Conservation (phyloP, 2,888 invertebrate genomes). For the Phanerotoma sp. region DNA sequence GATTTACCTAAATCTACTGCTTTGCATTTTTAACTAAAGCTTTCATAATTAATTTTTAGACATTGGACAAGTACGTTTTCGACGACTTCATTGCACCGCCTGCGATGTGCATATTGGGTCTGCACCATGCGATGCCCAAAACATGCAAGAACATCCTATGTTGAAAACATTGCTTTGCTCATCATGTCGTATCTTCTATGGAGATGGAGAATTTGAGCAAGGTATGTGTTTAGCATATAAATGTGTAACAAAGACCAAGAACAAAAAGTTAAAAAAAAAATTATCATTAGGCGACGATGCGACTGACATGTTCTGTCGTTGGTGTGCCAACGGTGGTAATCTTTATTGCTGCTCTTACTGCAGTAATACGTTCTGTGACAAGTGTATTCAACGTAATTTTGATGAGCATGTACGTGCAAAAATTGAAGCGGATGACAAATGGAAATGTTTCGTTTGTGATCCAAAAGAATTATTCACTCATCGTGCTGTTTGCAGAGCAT, state of each 20-base stretch:
- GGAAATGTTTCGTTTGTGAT: conserved; percentile 78
- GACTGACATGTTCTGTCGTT: conserved; percentile 78
- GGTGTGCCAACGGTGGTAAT: conserved; percentile 80
- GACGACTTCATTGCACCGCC: conserved; percentile 71
- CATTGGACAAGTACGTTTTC: conserved; percentile 63
- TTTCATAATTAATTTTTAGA: conserved; percentile 49
- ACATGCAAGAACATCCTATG: conserved; percentile 73
- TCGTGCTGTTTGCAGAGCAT: conserved; percentile 72
- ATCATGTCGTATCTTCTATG: conserved; percentile 74
- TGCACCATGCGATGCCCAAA: conserved; percentile 64
- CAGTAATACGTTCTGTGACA: conserved; percentile 61
- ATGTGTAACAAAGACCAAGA: no score
- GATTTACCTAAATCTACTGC: no score
- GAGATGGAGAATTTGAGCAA: conserved; percentile 79
- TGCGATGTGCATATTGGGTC: conserved; percentile 77
- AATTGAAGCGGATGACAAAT: conserved; percentile 76
- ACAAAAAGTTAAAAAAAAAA: no score
- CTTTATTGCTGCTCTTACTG: conserved; percentile 79
- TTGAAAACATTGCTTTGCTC: conserved; percentile 72
- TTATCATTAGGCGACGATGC: conserved; percentile 67
- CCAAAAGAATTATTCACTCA: conserved; percentile 67
- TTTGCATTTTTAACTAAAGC: no score
- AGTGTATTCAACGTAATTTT: conserved; percentile 74
- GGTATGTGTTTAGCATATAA: conserved; percentile 56
- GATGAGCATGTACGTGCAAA: conserved; percentile 67